Percentiles rank a stretch among this genome's conserved stretches.
Evolutionary conservation across 2,797 vertebrate genomes (phyloP).

Genomic region (Lagodon rhomboides): DNA sequence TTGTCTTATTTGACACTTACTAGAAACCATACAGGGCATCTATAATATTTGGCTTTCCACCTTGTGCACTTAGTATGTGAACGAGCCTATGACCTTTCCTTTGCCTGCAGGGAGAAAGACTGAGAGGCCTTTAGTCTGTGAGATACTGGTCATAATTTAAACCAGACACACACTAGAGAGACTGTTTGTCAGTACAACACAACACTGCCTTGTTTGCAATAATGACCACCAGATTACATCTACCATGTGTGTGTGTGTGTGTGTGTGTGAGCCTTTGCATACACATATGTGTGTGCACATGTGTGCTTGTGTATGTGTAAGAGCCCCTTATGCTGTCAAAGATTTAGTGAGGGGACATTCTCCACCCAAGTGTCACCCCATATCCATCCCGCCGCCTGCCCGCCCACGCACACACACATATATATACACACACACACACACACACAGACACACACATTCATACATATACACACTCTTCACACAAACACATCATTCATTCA

Average conservation of each 20-base stretch:
- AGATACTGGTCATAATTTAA: constrained; percentile 78
- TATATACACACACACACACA: too few relatives aligned
- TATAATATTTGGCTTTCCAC: constrained; percentile 32
- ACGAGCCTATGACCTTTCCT: constrained; percentile 46
- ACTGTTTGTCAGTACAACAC: constrained; percentile 73
- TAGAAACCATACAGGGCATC: constrained; percentile 29
- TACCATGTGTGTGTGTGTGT: constrained; percentile 59
- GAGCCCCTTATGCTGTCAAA: constrained; percentile 54
- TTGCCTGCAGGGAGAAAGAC: constrained; percentile 42
- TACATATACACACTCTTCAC: constrained; percentile 14
- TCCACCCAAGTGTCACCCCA: constrained; percentile 49
- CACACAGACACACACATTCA: constrained; percentile 22
- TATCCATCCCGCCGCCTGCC: constrained; percentile 36
- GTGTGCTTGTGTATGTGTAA: constrained; percentile 18
- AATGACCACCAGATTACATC: constrained; percentile 79
- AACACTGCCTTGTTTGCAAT: constrained; percentile 79
- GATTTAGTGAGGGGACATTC: constrained; percentile 52
- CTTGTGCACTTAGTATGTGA: constrained; percentile 29
- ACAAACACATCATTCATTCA: constrained; percentile 76
- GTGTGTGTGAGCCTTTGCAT: constrained; percentile 55
- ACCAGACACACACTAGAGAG: constrained; percentile 70
- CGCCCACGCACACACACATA: too few relatives aligned
- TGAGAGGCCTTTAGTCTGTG: constrained; percentile 57
- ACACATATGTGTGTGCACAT: constrained; percentile 23
- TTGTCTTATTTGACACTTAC: not conserved